Conservation (phyloP, 2,888 invertebrate species). For the Drosophila diplacantha region DNA sequence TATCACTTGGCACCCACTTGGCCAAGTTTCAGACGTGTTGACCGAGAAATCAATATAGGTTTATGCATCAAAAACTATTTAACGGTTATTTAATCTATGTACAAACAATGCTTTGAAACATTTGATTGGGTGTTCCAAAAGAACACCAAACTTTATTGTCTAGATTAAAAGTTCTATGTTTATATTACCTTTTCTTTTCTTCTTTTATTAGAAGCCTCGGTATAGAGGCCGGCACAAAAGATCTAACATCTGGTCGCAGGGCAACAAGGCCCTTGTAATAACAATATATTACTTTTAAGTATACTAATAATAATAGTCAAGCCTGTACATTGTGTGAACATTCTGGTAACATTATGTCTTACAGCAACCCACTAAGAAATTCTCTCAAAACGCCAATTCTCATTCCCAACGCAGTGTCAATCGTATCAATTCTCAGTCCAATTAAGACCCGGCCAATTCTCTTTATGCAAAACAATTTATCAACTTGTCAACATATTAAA, state of each 20-base stretch:
- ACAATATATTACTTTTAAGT: too few species aligned
- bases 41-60: neutral
- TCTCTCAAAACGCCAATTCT: constrained; percentile 1
- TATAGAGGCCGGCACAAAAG: too few species aligned
- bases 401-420: constrained; percentile 1
- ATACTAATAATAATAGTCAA: neutral
- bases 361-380: neutral
- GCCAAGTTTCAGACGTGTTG: constrained; percentile 11
- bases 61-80: neutral
- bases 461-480: constrained; percentile 64
- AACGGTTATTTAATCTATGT: neutral
- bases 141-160: neutral
- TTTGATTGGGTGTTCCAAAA: neutral
- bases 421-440: constrained; percentile 14
- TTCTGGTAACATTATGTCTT: neutral
- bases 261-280: too few species aligned
- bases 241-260: too few species aligned
- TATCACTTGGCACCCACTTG: constrained; percentile 39
- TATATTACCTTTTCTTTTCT: too few species aligned
- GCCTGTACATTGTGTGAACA: neutral
- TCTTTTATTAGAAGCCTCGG: too few species aligned
- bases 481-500: constrained; percentile 72
- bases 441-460: constrained; percentile 21
- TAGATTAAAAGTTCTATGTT: neutral
- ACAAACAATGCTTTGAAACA: neutral